A percentile compares a stretch with the other conserved stretches of the same genome.
Evolutionary conservation across 2,888 invertebrate species (phyloP).

Genomic region (Drosophila nigritarsus): DNA sequence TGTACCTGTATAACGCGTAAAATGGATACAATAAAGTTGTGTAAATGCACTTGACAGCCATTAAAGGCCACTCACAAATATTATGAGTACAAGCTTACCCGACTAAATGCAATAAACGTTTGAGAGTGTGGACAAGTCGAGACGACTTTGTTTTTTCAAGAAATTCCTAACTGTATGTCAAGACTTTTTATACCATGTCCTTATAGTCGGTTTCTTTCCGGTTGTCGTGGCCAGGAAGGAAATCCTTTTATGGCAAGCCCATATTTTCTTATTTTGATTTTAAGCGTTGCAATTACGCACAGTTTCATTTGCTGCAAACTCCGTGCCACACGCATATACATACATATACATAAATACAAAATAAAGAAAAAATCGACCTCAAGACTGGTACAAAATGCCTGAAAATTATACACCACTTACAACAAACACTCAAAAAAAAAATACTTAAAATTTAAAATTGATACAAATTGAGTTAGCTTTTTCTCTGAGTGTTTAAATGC

Average conservation of each 20-base stretch:
- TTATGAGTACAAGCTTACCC: background rate
- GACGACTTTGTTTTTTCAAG: background rate
- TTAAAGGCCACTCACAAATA: background rate
- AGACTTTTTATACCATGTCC: slow-evolving; percentile 2
- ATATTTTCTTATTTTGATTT: slow-evolving; percentile 1
- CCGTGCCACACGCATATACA: background rate
- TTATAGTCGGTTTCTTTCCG: slow-evolving; percentile 7
- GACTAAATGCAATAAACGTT: background rate
- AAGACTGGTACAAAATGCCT: background rate
- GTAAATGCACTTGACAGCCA: slow-evolving; percentile 9
- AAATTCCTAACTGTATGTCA: slow-evolving; percentile 8
- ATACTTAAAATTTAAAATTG: background rate
- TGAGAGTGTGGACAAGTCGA: background rate
- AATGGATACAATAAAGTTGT: slow-evolving; percentile 9
- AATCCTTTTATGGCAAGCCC: slow-evolving; percentile 10
- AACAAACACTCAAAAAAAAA: background rate
- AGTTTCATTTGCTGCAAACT: background rate
- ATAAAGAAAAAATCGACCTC: background rate
- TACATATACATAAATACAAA: background rate
- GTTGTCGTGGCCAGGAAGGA: slow-evolving; percentile 28
- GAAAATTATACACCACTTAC: background rate
- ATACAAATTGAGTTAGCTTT: background rate
- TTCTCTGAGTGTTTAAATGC: background rate
- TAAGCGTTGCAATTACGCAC: slow-evolving; percentile 11
- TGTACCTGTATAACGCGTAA: slow-evolving; percentile 2